A percentile compares a stretch with the other conserved stretches of the same genome.
Evolutionary conservation across 2,113 vertebrate genomes (phyloP).

Genomic region (Microcebus jonahi): DNA sequence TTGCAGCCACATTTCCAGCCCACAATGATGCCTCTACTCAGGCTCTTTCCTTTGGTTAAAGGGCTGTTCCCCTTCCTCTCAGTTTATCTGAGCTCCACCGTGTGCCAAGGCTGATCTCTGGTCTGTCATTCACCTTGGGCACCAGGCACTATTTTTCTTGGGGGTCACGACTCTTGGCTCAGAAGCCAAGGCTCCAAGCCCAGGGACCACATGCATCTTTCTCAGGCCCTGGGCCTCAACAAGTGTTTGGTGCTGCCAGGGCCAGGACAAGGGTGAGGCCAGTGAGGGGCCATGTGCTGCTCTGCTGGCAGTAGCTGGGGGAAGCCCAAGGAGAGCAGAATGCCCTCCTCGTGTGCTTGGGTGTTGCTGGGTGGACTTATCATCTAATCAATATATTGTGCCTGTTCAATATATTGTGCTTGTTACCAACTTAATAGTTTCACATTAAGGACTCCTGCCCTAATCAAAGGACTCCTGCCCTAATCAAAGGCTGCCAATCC

Average conservation of each 20-base stretch:
- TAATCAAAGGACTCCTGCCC: background rate
- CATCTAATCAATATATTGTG: background rate
- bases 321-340: background rate
- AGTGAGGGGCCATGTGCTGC: fast-evolving
- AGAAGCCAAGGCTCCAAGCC: background rate
- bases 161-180: background rate
- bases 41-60: background rate
- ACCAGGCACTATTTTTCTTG: background rate
- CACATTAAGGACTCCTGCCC: background rate
- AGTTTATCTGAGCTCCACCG: background rate
- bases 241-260: background rate
- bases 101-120: background rate
- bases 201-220: background rate
- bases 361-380: background rate
- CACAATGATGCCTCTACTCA: background rate
- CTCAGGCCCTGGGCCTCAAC: background rate
- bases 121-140: background rate
- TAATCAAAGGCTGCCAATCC: background rate
- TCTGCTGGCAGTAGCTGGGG: background rate
- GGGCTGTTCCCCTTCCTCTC: background rate
- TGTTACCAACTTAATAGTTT: background rate
- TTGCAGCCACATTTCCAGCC: background rate
- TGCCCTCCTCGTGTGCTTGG: background rate
- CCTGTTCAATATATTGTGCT: background rate
- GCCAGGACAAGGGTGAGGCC: fast-evolving